Conservation (phyloP, 2,797 vertebrate species). For the Eospalax fontanierii region DNA sequence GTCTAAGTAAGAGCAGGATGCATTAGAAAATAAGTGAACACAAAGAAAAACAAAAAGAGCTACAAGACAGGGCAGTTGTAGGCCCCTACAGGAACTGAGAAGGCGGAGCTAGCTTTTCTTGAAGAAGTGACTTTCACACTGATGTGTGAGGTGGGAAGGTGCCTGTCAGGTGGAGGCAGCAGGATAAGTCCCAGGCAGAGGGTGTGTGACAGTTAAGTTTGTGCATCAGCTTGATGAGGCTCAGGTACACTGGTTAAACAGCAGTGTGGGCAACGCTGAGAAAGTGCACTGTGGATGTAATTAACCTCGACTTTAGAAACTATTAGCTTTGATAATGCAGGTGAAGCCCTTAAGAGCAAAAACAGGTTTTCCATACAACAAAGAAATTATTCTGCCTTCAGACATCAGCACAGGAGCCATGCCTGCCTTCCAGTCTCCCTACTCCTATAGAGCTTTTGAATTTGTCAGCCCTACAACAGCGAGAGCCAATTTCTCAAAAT, state of each 20-base stretch:
- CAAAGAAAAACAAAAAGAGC: not conserved
- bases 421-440: not conserved
- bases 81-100: not conserved
- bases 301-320: not conserved
- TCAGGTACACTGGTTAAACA: not conserved
- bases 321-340: not conserved
- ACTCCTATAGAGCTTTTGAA: not conserved
- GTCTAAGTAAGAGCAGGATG: not conserved
- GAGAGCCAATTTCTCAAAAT: constrained; percentile 32
- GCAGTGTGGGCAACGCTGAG: not conserved
- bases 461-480: not conserved
- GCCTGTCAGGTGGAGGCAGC: not conserved
- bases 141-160: not conserved
- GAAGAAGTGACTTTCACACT: not conserved
- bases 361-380: not conserved
- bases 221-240: not conserved
- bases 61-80: not conserved
- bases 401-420: not conserved
- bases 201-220: not conserved
- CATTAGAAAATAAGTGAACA: not conserved
- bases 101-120: not conserved
- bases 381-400: not conserved
- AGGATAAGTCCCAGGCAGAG: not conserved
- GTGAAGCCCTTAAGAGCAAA: not conserved
- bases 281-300: not conserved